A percentile compares a stretch with the other conserved stretches of the same genome.
phyloP scores from a whole-genome alignment of 2,888 invertebrate species.

The Macrophya alboannulata region DNA sequence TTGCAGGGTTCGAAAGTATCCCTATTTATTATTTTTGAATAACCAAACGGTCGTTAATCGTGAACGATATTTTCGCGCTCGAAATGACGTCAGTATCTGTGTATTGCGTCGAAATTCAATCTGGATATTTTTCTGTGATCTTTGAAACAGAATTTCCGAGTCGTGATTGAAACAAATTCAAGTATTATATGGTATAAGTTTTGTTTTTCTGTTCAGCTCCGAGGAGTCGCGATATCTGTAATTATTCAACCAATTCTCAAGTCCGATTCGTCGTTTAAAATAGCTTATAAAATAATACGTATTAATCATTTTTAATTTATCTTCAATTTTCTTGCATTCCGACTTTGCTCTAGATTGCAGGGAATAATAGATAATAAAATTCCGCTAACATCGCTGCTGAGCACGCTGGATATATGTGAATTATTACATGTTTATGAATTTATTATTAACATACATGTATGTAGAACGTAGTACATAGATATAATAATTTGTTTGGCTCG shows the following conservation, averaged over 20 bases:
- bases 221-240: neutral
- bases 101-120: neutral
- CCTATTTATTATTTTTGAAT: neutral
- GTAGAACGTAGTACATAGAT: too few relatives aligned
- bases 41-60: neutral
- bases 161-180: neutral
- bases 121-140: neutral
- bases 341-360: neutral
- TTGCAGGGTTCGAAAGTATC: neutral
- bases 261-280: neutral
- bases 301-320: neutral
- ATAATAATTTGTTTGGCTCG: neutral
- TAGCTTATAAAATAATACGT: neutral
- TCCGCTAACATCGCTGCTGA: too few relatives aligned
- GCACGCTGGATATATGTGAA: neutral
- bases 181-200: too few relatives aligned
- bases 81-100: neutral
- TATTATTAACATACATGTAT: neutral
- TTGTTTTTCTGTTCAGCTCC: neutral
- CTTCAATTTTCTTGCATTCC: neutral
- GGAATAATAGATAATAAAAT: neutral
- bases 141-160: neutral
- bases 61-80: neutral
- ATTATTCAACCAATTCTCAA: neutral
- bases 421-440: neutral